Evolutionary conservation across 2,888 invertebrate genomes (phyloP).

Genomic region (Dasysyrphus albostriatus): DNA sequence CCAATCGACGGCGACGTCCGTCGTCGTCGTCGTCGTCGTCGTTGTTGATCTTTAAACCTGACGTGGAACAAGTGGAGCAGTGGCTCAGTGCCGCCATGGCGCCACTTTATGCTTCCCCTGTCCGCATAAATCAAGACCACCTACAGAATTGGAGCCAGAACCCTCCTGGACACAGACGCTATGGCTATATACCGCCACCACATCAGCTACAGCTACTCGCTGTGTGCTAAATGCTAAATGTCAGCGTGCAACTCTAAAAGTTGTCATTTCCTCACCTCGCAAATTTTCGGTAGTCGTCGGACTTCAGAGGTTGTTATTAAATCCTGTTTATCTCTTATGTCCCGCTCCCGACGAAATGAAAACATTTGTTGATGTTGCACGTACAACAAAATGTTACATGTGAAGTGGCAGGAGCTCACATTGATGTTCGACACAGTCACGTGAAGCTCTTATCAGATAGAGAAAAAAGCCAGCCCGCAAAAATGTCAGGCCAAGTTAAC

Average conservation of each 20-base stretch:
- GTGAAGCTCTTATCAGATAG: conserved; percentile 72
- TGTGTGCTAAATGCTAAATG: conserved; percentile 71
- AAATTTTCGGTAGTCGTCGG: conserved; percentile 70
- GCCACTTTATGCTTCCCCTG: conserved; percentile 75
- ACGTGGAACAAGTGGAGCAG: conserved; percentile 74
- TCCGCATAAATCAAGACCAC: conserved; percentile 76
- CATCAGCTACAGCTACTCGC: conserved; percentile 11
- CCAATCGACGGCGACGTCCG: background rate
- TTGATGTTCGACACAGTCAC: conserved; percentile 71
- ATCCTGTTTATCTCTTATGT: conserved; percentile 53
- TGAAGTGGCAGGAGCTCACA: conserved; percentile 67
- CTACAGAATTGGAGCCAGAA: conserved; percentile 58
- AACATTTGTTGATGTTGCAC: conserved; percentile 75
- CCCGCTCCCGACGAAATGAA: conserved; percentile 53
- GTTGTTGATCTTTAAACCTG: conserved; percentile 47
- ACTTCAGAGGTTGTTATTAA: conserved; percentile 50
- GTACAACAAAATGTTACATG: conserved; percentile 72
- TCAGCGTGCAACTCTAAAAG: conserved; percentile 73
- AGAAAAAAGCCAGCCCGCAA: conserved; percentile 22
- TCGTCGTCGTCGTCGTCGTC: background rate
- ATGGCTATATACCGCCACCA: background rate
- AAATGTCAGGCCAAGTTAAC: conserved; percentile 41
- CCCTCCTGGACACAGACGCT: conserved; percentile 29
- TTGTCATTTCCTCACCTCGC: conserved; percentile 76
- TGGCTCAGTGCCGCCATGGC: conserved; percentile 72